These are phyloP conservation scores for Chironomus tepperi DNA, from an alignment of 1,140 invertebrate genomes.

Conservation along the genomic window DNA sequence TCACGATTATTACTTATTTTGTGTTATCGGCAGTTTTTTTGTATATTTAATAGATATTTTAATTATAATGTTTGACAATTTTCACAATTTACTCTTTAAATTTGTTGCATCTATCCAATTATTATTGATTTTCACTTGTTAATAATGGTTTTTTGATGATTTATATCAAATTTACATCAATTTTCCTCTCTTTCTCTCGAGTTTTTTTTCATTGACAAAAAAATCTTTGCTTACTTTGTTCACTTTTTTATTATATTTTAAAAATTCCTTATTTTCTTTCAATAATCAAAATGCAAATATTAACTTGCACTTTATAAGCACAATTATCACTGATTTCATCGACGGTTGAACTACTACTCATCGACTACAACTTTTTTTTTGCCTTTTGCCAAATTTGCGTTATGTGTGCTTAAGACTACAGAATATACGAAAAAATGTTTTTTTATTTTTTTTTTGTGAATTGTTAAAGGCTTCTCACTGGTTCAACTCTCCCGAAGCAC, in stretches of 20 bases:
- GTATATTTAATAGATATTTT: background rate
- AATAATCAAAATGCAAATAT: background rate
- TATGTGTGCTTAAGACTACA: constrained; percentile 22
- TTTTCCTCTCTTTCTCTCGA: no score
- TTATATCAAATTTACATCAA: no score
- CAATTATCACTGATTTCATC: constrained; percentile 21
- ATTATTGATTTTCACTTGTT: no score
- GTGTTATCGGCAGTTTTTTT: background rate
- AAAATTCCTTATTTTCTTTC: background rate
- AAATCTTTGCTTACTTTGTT: no score
- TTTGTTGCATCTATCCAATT: no score
- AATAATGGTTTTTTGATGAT: no score
- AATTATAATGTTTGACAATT: background rate
- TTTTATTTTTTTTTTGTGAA: constrained; percentile 14
- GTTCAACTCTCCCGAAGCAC: background rate
- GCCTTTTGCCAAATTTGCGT: constrained; percentile 6
- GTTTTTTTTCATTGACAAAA: no score
- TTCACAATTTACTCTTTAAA: no score
- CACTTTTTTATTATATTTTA: background rate
- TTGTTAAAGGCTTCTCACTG: constrained; percentile 23
- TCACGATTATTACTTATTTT: background rate
- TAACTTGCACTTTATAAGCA: constrained; percentile 1
- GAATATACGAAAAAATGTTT: constrained; percentile 18
- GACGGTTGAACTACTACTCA: constrained; percentile 20
- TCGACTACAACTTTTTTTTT: constrained; percentile 10